Base-by-base conservation (phyloP, 2,797 vertebrate species). In the Coranthus polyacanthus region DNA sequence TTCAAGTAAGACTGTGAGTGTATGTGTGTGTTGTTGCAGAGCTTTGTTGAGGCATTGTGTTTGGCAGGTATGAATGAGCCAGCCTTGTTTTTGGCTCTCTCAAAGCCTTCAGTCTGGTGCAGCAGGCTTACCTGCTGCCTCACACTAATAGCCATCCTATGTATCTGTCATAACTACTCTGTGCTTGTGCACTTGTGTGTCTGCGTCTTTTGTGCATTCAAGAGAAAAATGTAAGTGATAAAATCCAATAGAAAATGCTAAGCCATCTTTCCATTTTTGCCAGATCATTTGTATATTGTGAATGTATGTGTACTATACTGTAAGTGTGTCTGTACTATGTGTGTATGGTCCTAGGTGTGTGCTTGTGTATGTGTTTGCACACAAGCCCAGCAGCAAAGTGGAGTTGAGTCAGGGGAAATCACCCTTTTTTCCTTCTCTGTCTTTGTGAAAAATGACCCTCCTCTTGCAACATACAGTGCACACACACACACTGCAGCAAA, bases 91-190 rank as follows among this genome's bases (percentile, higher is more conserved):
- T 79, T 70, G 75, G 56, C 77, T 84, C 71, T 81, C 68, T 68
- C 41, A 21, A 2, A 49, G 82, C 65, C 77, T 72, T 74, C 77
- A 67, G 74, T 68, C 63, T 65, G 53, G 46, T 59, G 46, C 82
- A 75, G 85, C 79, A 73, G 63, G 55, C 53, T 15, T 59, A 80
- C 71, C 70, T 81, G 61, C 29, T 81, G 75, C 59, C 71, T 78
- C 65, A 18, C 61, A 43, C 82, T 87, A 90, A 90, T 91, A 77
- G 84, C 81, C 58, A 34, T 90, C 78, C 76, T 89, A 84, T 89
- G 88, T 89, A 83, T 72, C 81, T 87, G 83, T 89, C 88, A 89
- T 72, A 85, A 68, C 68, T 17, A 2, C 9, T 78, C 58, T 66
- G 75, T 65, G 72, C 10, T 26, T 6, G 4, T 32, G 11, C 22